Base-by-base conservation (phyloP, 2,888 invertebrate genomes). In the Prenolepis imparis region DNA sequence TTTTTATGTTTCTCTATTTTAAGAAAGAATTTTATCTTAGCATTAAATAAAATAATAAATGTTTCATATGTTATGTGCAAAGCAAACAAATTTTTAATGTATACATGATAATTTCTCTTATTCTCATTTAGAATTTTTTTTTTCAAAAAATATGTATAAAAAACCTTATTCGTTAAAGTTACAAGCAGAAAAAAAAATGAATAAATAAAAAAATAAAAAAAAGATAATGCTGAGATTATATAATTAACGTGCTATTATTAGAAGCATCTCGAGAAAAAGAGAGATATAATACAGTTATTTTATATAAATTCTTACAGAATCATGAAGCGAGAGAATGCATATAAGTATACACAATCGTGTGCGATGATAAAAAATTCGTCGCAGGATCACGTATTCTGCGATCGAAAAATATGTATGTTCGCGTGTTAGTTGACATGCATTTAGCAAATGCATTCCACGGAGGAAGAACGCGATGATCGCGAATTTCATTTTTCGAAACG, bases 201-300 rank as follows among this genome's bases (percentile, higher is more conserved):
- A n/a, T n/a, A n/a, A n/a, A n/a, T n/a, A 8, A 9, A 55, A 73
- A 21, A 32, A 61, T 32, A n/a, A 32, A 32, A 15, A 48, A 75
- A 74, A 36, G 36, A 48, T 11, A 48, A 64, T 18, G 0, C 18
- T 32, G n/a, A 52, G 8, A 44, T 74, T 63, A n/a, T n/a, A n/a
- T n/a, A 63, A 63, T 64, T 44, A 44, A 64, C 18, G 36, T 48
- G 63, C 15, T 63, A n/a, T 41, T 73, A 21, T 48, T 74, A 63
- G 18, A 74, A 44, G 0, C 3, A 32, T 36, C 44, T 74, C 4
- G 21, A 5, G 48, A 52, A 8, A 52, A 28, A 28, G 28, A 28
- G 28, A 28, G 48, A 52, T n/a, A n/a, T 18, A 11, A 15, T 6
- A 5, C 15, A 0, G 59, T 21, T 48, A 32, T 44, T 5, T 64